Percentiles rank a stretch among this genome's conserved stretches.
phyloP scores from a whole-genome alignment of 1,140 invertebrate species.

The Lucilia cuprina region DNA sequence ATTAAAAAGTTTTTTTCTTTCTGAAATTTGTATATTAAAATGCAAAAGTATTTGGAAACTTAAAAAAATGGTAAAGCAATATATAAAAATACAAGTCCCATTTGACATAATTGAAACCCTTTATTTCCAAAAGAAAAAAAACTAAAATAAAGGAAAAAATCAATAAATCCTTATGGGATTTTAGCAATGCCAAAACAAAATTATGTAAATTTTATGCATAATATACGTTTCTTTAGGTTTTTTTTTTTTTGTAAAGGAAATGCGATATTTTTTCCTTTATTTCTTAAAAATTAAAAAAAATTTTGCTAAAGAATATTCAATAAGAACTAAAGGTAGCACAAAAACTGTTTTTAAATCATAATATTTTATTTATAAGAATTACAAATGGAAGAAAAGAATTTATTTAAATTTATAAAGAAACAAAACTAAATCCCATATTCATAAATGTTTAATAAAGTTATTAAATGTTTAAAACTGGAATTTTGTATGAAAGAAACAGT shows the following conservation, averaged over 20 bases:
- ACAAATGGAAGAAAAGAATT: too few relatives aligned
- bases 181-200: not conserved
- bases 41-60: not conserved
- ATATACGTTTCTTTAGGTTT: not conserved
- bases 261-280: not conserved
- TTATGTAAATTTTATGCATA: slow-evolving; percentile 15
- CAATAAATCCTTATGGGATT: slow-evolving; percentile 14
- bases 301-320: not conserved
- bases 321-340: not conserved
- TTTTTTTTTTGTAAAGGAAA: not conserved
- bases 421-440: too few relatives aligned
- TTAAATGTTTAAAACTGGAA: too few relatives aligned
- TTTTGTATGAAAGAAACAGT: too few relatives aligned
- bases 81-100: not conserved
- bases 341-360: not conserved
- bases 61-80: not conserved
- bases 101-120: slow-evolving; percentile 8
- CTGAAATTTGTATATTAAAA: too few relatives aligned
- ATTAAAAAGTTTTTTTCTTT: too few relatives aligned
- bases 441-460: too few relatives aligned
- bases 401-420: too few relatives aligned
- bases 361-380: too few relatives aligned
- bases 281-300: not conserved
- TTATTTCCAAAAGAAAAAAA: not conserved
- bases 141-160: not conserved